Percentiles rank a stretch among this genome's conserved stretches.
Conservation (phyloP, 2,888 invertebrate species). For the Gerosis bhagava region DNA sequence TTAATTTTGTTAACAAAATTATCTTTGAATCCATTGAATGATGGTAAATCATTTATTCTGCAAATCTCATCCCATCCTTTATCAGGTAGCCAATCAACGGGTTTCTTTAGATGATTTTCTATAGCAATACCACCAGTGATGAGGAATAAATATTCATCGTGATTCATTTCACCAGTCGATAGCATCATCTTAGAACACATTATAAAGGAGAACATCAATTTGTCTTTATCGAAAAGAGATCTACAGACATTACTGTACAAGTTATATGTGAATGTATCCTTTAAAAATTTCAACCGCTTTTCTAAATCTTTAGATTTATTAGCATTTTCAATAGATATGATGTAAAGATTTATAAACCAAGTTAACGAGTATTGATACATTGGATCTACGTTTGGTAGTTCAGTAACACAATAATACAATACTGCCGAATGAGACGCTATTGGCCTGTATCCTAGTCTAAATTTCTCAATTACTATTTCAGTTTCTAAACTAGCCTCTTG, state of each 20-base stretch:
- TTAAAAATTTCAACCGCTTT: constrained; percentile 86
- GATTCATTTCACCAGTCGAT: constrained; percentile 79
- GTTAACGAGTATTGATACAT: constrained; percentile 95
- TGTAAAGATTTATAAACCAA: constrained; percentile 93
- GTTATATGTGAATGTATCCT: constrained; percentile 90
- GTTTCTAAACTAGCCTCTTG: constrained; percentile 90
- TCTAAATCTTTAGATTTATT: constrained; percentile 88
- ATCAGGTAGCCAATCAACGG: constrained; percentile 87
- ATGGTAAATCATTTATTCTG: constrained; percentile 79
- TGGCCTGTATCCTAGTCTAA: constrained; percentile 88
- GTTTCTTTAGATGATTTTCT: constrained; percentile 85
- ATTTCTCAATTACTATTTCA: constrained; percentile 89
- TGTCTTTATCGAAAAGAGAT: constrained; percentile 94
- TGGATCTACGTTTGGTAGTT: constrained; percentile 92
- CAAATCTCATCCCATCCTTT: constrained; percentile 92
- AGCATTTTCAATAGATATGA: constrained; percentile 89
- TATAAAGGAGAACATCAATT: constrained; percentile 91
- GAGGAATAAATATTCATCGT: constrained; percentile 86
- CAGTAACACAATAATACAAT: constrained; percentile 91
- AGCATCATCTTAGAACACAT: constrained; percentile 88
- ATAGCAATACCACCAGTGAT: constrained; percentile 89
- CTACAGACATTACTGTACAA: constrained; percentile 91
- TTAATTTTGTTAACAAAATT: constrained; percentile 74
- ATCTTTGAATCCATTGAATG: constrained; percentile 79
- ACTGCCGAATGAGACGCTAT: constrained; percentile 91